Conservation (phyloP, 2,888 invertebrate species). For the Platycheirus rosarum region DNA sequence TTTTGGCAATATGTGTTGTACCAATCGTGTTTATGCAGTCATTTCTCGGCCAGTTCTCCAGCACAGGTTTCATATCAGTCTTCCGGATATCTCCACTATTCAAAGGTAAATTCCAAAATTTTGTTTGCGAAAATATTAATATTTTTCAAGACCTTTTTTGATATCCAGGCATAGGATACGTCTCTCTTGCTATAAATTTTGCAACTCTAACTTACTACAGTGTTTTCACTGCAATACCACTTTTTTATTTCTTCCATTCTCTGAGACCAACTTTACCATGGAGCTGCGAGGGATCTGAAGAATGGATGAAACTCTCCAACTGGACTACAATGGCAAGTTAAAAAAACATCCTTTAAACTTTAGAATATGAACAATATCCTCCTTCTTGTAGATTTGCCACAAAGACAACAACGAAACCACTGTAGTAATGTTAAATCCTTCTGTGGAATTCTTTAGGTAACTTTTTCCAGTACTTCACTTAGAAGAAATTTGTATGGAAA, state of each 20-base stretch:
- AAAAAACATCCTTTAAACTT: background rate
- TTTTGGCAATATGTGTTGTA: slow-evolving; percentile 90
- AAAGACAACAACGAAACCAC: background rate
- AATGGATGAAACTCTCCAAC: slow-evolving; percentile 58
- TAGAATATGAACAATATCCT: background rate
- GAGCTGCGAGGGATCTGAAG: slow-evolving; percentile 86
- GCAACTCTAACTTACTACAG: slow-evolving; percentile 90
- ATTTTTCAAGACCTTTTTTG: background rate
- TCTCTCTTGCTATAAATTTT: slow-evolving; percentile 89
- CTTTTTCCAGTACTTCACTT: background rate
- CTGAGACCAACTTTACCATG: slow-evolving; percentile 88
- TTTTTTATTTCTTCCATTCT: slow-evolving; percentile 89
- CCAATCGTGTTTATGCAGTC: slow-evolving; percentile 94
- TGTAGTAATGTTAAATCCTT: slow-evolving; percentile 1
- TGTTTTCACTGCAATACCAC: slow-evolving; percentile 82
- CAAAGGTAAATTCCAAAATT: slow-evolving; percentile 19
- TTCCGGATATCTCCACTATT: slow-evolving; percentile 85
- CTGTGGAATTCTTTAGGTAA: slow-evolving; percentile 53
- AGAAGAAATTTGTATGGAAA: no score
- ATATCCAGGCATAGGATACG: slow-evolving; percentile 91
- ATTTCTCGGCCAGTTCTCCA: slow-evolving; percentile 93
- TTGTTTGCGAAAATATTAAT: background rate
- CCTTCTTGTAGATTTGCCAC: background rate
- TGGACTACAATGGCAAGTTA: background rate
- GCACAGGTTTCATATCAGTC: slow-evolving; percentile 90